These are phyloP conservation scores for Enteromius mattozi DNA, from an alignment of 2,797 vertebrate species.

Conservation along the genomic window DNA sequence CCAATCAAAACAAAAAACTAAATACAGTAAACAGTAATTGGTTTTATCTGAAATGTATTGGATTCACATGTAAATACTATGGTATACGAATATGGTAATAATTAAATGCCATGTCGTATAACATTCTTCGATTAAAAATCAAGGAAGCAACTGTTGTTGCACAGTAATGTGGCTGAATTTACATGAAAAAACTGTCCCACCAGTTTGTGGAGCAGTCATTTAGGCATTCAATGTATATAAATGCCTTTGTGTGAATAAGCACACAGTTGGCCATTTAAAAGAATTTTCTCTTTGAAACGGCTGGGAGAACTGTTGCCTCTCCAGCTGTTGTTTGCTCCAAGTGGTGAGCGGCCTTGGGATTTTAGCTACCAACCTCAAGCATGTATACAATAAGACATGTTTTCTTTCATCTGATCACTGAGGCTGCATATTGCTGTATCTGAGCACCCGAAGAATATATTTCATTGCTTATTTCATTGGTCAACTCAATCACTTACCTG, in stretches of 20 bases:
- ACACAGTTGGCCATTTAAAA: neutral
- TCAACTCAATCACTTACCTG: neutral
- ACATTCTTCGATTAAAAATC: neutral
- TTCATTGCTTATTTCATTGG: neutral
- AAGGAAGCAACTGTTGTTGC: neutral
- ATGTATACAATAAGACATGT: neutral
- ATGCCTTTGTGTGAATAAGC: neutral
- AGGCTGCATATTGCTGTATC: neutral
- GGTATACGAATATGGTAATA: neutral
- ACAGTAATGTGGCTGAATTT: neutral
- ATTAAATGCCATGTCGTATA: neutral
- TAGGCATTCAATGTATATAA: neutral
- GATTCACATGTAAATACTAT: neutral
- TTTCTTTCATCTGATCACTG: conserved; percentile 4
- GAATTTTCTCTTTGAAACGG: neutral
- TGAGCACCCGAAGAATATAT: neutral
- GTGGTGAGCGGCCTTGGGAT: neutral
- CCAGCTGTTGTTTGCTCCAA: neutral
- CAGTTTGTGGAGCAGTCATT: neutral
- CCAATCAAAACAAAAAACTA: neutral
- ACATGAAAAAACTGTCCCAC: neutral
- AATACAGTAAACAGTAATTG: neutral
- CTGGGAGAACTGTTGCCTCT: neutral
- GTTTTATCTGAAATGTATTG: neutral
- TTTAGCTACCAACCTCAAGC: neutral